Conservation (phyloP, 2,113 vertebrate genomes). For the Campylomormyrus tamandua region DNA sequence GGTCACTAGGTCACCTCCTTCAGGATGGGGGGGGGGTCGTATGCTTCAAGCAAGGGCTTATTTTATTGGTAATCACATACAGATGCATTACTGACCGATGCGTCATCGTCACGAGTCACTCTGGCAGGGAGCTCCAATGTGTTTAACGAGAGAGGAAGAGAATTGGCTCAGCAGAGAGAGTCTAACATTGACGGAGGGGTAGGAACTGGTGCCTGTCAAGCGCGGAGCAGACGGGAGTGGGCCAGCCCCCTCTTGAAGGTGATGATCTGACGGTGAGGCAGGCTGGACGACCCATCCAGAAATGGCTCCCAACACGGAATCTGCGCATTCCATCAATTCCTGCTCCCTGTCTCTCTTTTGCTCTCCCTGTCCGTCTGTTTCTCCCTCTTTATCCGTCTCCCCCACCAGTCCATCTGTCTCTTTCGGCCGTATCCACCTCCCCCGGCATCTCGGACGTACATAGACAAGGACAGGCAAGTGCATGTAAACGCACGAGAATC, state of each 20-base stretch:
- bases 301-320: neutral
- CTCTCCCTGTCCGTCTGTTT: neutral
- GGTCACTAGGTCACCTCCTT: neutral
- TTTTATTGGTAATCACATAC: neutral
- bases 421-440: neutral
- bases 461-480: neutral
- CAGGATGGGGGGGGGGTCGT: neutral
- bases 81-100: neutral
- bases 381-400: constrained; percentile 17
- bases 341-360: neutral
- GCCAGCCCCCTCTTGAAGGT: neutral
- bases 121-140: neutral
- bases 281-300: neutral
- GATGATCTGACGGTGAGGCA: neutral
- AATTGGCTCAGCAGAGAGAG: neutral
- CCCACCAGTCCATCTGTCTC: neutral
- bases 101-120: neutral
- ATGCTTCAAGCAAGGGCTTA: neutral
- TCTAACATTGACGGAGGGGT: neutral
- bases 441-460: neutral
- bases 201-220: neutral
- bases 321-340: constrained; percentile 1
- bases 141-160: neutral
- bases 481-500: neutral
- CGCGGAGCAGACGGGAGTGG: neutral